Evolutionary conservation across 2,113 vertebrate species (phyloP), one percentile per base, ranked within the genome.

Genomic region (Acrocephalus kingi): DNA sequence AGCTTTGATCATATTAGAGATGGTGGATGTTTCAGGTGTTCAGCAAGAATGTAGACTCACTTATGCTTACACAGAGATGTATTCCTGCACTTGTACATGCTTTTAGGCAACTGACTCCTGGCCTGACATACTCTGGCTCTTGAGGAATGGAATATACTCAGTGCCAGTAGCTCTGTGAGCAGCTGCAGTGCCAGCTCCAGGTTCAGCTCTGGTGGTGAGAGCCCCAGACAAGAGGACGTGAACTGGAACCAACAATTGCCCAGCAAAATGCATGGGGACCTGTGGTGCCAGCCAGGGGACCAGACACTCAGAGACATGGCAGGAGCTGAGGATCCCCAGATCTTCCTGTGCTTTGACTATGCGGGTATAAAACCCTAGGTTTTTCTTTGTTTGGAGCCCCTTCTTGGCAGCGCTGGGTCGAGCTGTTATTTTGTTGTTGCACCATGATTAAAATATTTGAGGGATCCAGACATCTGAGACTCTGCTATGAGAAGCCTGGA

Each of bases 261-360:
- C 39, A 35, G 2, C n/a, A 10, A 35, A 82, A 11, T 20, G 9
- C 62, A 18, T 0, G 0, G 54, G 46, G 52, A n/a, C 11, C 39
- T 82, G n/a, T 68, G 78, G 39, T 39, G 45, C 46, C 62, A 75
- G 20, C n/a, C 78, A 25, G 54, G 28, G 15, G 5, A 28, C 15
- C 0, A 0, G 31, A 17, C 61, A 39, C 19, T 51, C 23, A 21
- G 39, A 54, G n/a, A 35, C 21, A 41, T 0, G 0, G n/a, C 62
- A 48, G 62, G 69, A 62, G 17, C 48, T 13, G 7, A 55, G 12
- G 35, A 30, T 3, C 16, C 7, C 41, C 62, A 41, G 6, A 35
- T n/a, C 15, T 27, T 15, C 16, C 27, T 11, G 6, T 11, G 10
- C 22, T 56, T 80, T 64, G 17, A 35, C 35, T 43, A 51, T 27